Evolutionary conservation across 2,888 invertebrate species (phyloP), one percentile per base, ranked within the genome.

Genomic region (Eilema depressum): DNA sequence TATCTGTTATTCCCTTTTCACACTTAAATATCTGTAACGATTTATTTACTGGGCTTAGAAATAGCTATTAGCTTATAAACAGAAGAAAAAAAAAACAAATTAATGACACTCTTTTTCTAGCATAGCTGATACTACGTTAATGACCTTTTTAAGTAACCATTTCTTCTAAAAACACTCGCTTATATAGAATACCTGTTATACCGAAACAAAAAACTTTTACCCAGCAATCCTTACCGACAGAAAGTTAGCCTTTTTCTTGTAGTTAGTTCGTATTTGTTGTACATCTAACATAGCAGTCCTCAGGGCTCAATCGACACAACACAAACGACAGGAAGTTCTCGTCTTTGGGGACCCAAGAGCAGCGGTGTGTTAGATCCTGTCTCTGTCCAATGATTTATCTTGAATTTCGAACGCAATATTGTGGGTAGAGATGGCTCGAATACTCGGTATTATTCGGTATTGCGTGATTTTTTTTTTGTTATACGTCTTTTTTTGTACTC

Each of bases 301-400:
- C 10, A 53, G 53, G 53, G 53, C 20, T 53, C 53, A n/a, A 53
- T 53, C 53, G 53, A 53, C 53, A 53, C n/a, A 53, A 53, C 53
- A 53, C 53, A 20, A 53, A 53, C 53, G 53, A 53, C 53, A n/a
- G 53, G 53, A 53, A 53, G 8, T 53, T 53, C 53, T 10, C n/a
- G 53, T 53, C 53, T n/a, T 53, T 17, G 53, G 53, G 53, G 53
- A 53, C 53, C 8, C 8, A n/a, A n/a, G 53, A 53, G n/a, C 47
- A 12, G 47, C 53, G 53, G 53, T 53, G 5, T 53, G n/a, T 53
- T 53, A 53, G 53, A 20, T 17, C n/a, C 53, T 53, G 20, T 53
- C 53, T 47, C 47, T 53, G 53, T n/a, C 10, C 53, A 53, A 53
- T 53, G 53, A 53, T 53, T 53, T 53, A 53, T 53, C n/a, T 53